Evolutionary conservation across 2,113 vertebrate genomes (phyloP).

Genomic region (Paraplagusia blochii): DNA sequence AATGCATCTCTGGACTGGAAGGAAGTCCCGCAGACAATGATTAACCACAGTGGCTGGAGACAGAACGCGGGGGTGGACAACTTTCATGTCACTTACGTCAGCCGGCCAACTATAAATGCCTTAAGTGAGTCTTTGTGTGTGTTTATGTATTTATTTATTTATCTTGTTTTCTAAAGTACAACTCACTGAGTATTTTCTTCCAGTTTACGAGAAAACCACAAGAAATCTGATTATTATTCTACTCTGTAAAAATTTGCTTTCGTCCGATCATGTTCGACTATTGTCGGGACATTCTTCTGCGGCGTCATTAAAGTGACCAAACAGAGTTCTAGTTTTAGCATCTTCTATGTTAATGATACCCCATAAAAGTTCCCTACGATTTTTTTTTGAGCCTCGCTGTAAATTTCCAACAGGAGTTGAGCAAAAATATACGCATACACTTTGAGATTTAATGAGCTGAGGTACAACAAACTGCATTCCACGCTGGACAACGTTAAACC

Average conservation of each 20-base stretch:
- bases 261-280: background rate
- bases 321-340: background rate
- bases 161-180: too few relatives aligned
- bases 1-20: constrained; percentile 38
- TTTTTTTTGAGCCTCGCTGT: background rate
- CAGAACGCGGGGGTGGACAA: constrained; percentile 37
- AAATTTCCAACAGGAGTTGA: background rate
- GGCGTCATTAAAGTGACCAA: background rate
- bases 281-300: background rate
- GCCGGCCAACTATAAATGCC: constrained; percentile 24
- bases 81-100: constrained; percentile 31
- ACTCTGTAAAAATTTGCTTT: background rate
- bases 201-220: background rate
- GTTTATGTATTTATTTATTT: too few relatives aligned
- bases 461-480: too few relatives aligned
- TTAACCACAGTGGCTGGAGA: constrained; percentile 31
- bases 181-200: background rate
- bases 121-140: background rate
- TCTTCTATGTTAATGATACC: background rate
- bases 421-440: background rate
- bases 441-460: background rate
- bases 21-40: constrained; percentile 66
- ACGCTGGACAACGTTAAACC: too few relatives aligned
- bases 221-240: background rate
- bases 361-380: background rate